Percentiles rank a stretch among this genome's conserved stretches.
Evolutionary conservation across 2,113 vertebrate species (phyloP).

Genomic region (Sinocyclocheilus anshuiensis): DNA sequence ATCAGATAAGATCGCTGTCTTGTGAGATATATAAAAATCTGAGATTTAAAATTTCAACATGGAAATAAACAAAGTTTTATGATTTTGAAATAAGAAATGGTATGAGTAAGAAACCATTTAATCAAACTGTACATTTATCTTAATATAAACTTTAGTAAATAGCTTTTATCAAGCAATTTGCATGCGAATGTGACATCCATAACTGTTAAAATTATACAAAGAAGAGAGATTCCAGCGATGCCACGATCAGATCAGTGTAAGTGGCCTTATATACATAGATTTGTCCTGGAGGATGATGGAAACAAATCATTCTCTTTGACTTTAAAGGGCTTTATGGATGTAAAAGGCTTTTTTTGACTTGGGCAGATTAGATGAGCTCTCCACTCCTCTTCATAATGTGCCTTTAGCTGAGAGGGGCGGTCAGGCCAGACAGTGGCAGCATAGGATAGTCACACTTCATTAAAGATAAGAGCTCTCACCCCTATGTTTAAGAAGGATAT

Average conservation of each 20-base stretch:
- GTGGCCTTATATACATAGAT: conserved; percentile 32
- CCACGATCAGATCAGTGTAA: conserved; percentile 30
- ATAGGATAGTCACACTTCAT: conserved; percentile 55
- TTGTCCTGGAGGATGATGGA: conserved; percentile 27
- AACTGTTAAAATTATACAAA: not conserved
- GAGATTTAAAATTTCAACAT: not conserved
- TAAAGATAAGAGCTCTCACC: conserved; percentile 53
- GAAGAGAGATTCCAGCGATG: conserved; percentile 10
- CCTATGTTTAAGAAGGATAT: conserved; percentile 41
- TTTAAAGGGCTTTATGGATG: conserved; percentile 43
- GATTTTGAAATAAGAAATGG: not conserved
- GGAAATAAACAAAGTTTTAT: not conserved
- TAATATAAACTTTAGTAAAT: conserved; percentile 16
- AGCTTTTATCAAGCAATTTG: conserved; percentile 13
- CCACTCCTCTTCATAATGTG: conserved; percentile 20
- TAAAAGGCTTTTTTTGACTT: conserved; percentile 32
- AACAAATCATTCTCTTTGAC: conserved; percentile 39
- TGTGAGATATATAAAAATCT: not conserved
- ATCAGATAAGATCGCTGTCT: conserved; percentile 19
- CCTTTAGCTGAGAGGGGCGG: conserved; percentile 41
- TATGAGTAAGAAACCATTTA: not conserved
- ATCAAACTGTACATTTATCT: not conserved
- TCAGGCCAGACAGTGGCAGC: conserved; percentile 38
- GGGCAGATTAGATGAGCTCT: conserved; percentile 34
- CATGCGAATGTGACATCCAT: not conserved